Conservation (phyloP, 2,113 vertebrate genomes). For the Misgurnus mizolepis region DNA sequence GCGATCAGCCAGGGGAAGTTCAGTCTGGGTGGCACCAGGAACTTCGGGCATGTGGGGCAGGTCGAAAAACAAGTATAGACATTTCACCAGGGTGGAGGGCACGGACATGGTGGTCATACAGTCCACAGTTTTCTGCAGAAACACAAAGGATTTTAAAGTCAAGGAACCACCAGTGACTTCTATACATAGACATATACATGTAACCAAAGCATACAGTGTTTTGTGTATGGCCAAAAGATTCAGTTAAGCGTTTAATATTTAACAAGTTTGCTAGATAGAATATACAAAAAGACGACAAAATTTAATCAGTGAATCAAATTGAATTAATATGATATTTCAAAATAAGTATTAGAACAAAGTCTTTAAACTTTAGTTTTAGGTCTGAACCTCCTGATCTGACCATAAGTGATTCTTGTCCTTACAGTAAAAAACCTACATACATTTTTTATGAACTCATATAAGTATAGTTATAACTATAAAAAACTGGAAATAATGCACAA, state of each 20-base stretch:
- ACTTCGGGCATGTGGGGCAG: slow-evolving; percentile 95
- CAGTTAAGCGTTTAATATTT: too few relatives aligned
- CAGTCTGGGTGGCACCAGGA: slow-evolving; percentile 85
- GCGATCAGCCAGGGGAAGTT: slow-evolving; percentile 91
- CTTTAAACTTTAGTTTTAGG: too few relatives aligned
- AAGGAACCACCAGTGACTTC: not conserved
- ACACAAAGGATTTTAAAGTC: not conserved
- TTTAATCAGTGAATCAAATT: not conserved
- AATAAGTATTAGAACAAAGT: too few relatives aligned
- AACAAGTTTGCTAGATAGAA: not conserved
- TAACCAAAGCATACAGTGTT: not conserved
- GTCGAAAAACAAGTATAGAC: slow-evolving; percentile 99
- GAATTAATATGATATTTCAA: not conserved
- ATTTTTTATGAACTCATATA: too few relatives aligned
- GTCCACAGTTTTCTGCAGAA: slow-evolving; percentile 95
- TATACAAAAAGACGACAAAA: not conserved
- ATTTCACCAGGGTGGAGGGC: slow-evolving; percentile 98
- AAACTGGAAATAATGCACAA: too few relatives aligned
- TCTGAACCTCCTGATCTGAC: too few relatives aligned
- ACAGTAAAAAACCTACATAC: too few relatives aligned
- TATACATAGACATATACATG: not conserved
- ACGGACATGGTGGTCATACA: slow-evolving; percentile 99
- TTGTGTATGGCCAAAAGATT: not conserved
- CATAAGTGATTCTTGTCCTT: too few relatives aligned
- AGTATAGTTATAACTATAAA: too few relatives aligned